These are phyloP conservation scores for Ochotona princeps DNA, from an alignment of 2,113 vertebrate species.

Conservation along the genomic window DNA sequence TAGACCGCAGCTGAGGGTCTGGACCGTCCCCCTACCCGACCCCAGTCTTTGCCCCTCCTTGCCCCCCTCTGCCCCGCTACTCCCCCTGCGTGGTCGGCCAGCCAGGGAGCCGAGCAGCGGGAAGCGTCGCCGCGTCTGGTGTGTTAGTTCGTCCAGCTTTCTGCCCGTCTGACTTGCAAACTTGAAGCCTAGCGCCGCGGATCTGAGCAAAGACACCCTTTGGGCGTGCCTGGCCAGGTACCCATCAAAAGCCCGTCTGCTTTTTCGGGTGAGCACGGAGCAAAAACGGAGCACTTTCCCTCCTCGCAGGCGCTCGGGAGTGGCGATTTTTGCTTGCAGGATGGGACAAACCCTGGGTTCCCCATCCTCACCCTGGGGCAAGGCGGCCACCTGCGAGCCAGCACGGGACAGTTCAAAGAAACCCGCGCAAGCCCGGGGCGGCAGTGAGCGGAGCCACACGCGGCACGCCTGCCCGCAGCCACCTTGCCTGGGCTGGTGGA, in stretches of 20 bases:
- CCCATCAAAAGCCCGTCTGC: constrained; percentile 87
- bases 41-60: neutral
- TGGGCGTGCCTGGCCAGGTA: constrained; percentile 87
- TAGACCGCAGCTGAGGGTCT: constrained; percentile 8
- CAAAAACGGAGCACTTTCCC: constrained; percentile 82
- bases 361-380: constrained; percentile 48
- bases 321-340: constrained; percentile 76
- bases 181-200: constrained; percentile 89
- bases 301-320: constrained; percentile 80
- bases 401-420: constrained; percentile 75
- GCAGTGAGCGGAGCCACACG: constrained; percentile 46
- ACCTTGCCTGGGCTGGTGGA: no score
- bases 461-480: no score
- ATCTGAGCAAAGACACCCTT: constrained; percentile 90
- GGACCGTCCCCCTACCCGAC: neutral
- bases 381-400: constrained; percentile 80
- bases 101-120: constrained; percentile 63
- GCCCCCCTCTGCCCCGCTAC: constrained; percentile 7
- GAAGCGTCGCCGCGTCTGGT: constrained; percentile 73
- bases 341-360: constrained; percentile 74
- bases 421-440: constrained; percentile 68
- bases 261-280: constrained; percentile 84
- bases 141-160: constrained; percentile 85
- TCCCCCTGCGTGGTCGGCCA: constrained; percentile 47
- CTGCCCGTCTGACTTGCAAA: constrained; percentile 87